phyloP scores from a whole-genome alignment of 2,888 invertebrate genomes.

The Temnothorax rugatulus region DNA sequence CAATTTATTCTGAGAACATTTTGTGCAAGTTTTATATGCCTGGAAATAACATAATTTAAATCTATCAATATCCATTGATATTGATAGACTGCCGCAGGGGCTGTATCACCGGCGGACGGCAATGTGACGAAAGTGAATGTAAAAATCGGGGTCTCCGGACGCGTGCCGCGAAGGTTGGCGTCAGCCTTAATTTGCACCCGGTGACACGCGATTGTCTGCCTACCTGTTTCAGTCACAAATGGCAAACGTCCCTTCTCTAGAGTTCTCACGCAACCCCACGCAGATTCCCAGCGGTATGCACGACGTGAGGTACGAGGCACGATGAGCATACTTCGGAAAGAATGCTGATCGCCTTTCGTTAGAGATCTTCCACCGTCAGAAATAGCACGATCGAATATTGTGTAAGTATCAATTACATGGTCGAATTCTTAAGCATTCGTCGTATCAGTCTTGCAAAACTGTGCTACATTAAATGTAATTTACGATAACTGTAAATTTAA shows the following conservation, averaged over 20 bases:
- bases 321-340: conserved; percentile 5
- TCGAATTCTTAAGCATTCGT: background rate
- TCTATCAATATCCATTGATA: background rate
- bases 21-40: background rate
- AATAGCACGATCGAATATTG: background rate
- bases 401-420: background rate
- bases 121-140: conserved; percentile 71
- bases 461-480: background rate
- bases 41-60: background rate
- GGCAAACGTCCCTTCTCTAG: conserved; percentile 61
- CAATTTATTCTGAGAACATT: background rate
- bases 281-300: conserved; percentile 17
- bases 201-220: conserved; percentile 69
- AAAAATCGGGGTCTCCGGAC: conserved; percentile 69
- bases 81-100: conserved; percentile 40
- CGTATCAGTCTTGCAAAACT: conserved; percentile 1
- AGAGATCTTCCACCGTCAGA: background rate
- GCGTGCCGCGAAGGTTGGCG: conserved; percentile 64
- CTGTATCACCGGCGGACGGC: conserved; percentile 57
- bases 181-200: conserved; percentile 70
- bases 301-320: background rate
- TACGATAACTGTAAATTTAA: conserved; percentile 14
- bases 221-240: conserved; percentile 63
- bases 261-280: conserved; percentile 39
- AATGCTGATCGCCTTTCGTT: conserved; percentile 4